A percentile compares a stretch with the other conserved stretches of the same genome.
Conservation (phyloP, 53 echinoderm and acorn worm species). For the Hippasteria phrygiana region DNA sequence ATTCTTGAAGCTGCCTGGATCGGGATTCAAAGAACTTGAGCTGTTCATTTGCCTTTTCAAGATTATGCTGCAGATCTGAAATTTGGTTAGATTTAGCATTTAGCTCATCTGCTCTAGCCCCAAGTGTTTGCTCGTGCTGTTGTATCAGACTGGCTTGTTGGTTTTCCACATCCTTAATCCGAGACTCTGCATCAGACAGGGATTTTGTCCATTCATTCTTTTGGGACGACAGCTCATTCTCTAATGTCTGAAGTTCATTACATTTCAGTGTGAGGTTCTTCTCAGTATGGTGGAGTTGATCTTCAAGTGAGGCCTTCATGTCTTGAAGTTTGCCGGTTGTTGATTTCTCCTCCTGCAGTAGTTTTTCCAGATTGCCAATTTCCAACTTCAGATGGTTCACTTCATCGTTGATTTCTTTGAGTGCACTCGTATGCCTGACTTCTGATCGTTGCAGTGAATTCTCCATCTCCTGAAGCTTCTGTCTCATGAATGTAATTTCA, state of each 20-base stretch:
- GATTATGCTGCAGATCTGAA: conserved; percentile 33
- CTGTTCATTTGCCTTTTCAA: conserved; percentile 57
- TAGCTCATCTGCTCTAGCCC: conserved; percentile 54
- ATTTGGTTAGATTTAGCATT: conserved; percentile 16
- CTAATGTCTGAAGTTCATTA: conserved; percentile 56
- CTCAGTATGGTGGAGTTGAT: conserved; percentile 40
- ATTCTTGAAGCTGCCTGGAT: conserved; percentile 23
- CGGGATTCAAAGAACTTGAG: conserved; percentile 45
- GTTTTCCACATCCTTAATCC: conserved; percentile 53
- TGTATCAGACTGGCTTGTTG: conserved; percentile 29
- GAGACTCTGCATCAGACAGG: conserved; percentile 43
- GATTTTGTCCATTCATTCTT: conserved; percentile 60
- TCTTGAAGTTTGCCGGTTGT: conserved; percentile 3
- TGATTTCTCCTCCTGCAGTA: conserved; percentile 47
- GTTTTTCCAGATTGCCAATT: conserved; percentile 54
- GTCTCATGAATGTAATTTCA: conserved; percentile 39
- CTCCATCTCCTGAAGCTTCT: conserved; percentile 40
- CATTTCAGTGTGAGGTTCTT: conserved; percentile 44
- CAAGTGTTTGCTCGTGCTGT: conserved; percentile 60
- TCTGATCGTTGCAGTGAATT: conserved; percentile 24
- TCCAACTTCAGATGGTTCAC: conserved; percentile 55
- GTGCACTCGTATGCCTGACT: conserved; percentile 29
- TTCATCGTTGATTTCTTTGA: conserved; percentile 74
- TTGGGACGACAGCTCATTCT: conserved; percentile 51
- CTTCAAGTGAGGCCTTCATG: conserved; percentile 26